Conservation (phyloP, 2,888 invertebrate species). For the Oligia strigilis region DNA sequence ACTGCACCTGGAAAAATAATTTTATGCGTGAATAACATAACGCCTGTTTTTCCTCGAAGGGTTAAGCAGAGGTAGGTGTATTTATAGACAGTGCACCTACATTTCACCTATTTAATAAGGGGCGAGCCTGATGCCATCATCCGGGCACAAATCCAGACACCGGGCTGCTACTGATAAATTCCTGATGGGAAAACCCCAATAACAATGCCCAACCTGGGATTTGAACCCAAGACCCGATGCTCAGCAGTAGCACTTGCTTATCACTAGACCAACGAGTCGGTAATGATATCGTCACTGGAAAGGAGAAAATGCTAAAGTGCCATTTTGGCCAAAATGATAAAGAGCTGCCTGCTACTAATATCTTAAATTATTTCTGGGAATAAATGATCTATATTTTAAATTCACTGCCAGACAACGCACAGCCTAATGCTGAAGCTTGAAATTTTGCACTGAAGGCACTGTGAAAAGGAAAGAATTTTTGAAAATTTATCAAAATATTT, state of each 20-base stretch:
- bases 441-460: neutral
- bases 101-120: neutral
- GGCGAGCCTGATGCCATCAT: neutral
- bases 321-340: too few relatives aligned
- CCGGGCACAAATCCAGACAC: neutral
- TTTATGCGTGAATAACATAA: neutral
- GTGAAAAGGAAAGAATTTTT: neutral
- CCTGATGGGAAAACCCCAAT: neutral
- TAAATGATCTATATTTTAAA: neutral
- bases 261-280: neutral
- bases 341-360: neutral
- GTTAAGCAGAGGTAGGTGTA: neutral
- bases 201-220: neutral
- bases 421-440: neutral
- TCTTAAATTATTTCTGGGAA: neutral
- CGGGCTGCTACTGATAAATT: neutral
- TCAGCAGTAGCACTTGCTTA: neutral
- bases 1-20: constrained; percentile 93
- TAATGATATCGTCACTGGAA: neutral
- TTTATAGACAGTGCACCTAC: neutral
- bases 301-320: too few relatives aligned
- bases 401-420: neutral
- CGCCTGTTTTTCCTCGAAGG: neutral
- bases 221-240: neutral
- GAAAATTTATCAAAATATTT: neutral